Base-by-base conservation (phyloP, 2,113 vertebrate species). In the Strix uralensis region DNA sequence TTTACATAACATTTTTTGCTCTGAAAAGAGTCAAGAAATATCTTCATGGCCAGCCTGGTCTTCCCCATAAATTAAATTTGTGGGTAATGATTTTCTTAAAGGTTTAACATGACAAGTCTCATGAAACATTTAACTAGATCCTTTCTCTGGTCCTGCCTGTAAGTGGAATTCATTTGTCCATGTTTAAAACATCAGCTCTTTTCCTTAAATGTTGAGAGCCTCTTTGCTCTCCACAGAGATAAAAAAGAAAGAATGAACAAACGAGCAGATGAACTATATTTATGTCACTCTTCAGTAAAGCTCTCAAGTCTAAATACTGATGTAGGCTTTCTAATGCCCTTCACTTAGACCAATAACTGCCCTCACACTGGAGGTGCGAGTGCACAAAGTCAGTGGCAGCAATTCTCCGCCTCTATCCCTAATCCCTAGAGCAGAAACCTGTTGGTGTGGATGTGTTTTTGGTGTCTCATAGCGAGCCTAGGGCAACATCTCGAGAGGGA, bases 321-420 rank as follows among this genome's bases (percentile, higher is more conserved):
- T n/a, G 23, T 10, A 81, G 51, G 29, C 17, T 83, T 73, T 65
- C 36, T 58, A 51, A 58, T n/a, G 29, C 14, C 22, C 51, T 72
- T 66, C 1, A 0, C 61, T 72, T 42, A 54, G 29, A 34, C 9
- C 0, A 2, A 36, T 20, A 54, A 40, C 22, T 74, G 63, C 42
- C 27, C 46, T 75, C 55, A 67, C 30, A 5, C 2, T 4, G 22
- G 15, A 67, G 11, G 3, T 78, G 18, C 4, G 10, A 55, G 11
- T 4, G 18, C 38, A 52, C 10, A 32, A 42, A 82, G 44, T 18
- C 58, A 58, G 32, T n/a, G n/a, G 42, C 57, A 81, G 22, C 4
- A 1, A 38, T 80, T 69, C 34, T 57, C 34, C 79, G 34, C 29
- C 66, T 47, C 65, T 26, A 2, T 15, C 25, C 79, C 20, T 55